phyloP scores from a whole-genome alignment of 2,888 invertebrate species.

The Athetis lepigone region DNA sequence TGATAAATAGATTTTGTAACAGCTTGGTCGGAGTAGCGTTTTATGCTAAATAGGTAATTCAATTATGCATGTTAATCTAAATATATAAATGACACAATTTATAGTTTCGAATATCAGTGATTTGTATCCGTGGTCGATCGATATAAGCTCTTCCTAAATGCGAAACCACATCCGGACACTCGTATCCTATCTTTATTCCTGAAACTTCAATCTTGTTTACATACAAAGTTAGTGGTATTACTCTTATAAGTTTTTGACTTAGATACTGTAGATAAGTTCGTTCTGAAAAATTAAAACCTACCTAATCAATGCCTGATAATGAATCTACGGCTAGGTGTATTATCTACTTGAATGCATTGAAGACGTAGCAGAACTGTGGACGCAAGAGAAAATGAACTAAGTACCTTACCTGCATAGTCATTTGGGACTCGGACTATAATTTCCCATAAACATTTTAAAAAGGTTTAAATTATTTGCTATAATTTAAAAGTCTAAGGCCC shows the following conservation, averaged over 20 bases:
- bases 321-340: no score
- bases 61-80: slow-evolving; percentile 2
- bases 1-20: slow-evolving; percentile 33
- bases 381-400: slow-evolving; percentile 28
- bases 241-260: background rate
- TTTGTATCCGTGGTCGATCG: background rate
- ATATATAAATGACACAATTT: slow-evolving; percentile 2
- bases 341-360: slow-evolving; percentile 16
- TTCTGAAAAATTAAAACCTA: background rate
- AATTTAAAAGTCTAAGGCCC: no score
- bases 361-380: slow-evolving; percentile 27
- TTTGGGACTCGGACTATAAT: slow-evolving; percentile 1
- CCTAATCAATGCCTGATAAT: background rate
- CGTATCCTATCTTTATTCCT: background rate
- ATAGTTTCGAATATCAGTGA: slow-evolving; percentile 3
- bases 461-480: background rate
- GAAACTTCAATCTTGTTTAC: background rate
- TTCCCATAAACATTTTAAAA: slow-evolving; percentile 1
- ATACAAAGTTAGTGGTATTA: background rate
- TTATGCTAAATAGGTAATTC: slow-evolving; percentile 12
- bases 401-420: slow-evolving; percentile 12
- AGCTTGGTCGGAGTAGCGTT: slow-evolving; percentile 12
- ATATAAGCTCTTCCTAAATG: slow-evolving; percentile 5
- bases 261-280: background rate
- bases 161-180: background rate